Base-by-base conservation (phyloP, 2,797 vertebrate genomes). In the Pyrocephalus nanus region DNA sequence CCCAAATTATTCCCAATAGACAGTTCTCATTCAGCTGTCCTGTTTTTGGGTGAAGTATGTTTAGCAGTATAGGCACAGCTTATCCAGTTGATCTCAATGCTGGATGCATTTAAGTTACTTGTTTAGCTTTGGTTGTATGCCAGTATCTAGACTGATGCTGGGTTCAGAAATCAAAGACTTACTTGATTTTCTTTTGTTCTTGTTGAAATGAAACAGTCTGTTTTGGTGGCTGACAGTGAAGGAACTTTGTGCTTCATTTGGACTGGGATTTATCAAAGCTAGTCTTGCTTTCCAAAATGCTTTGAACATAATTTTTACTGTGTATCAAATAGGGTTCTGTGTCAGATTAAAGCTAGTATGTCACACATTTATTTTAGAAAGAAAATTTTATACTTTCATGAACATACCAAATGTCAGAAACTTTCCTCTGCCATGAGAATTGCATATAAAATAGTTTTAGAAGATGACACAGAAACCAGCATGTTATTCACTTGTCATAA, bases 321-420 rank as follows among this genome's bases (percentile, higher is more conserved):
- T 70, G 47, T 72, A 66, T 58, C 8, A 11, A 60, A 26, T 54
- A 69, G 51, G 8, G n/a, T 83, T 88, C 53, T 71, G 5, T 90
- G 47, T 86, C 90, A 95, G 54, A 81, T 90, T 92, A 90, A 78
- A 86, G 65, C 21, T 92, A 29, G 18, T 75, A 64, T 90, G 54
- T 90, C 88, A 62, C 66, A 73, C 55, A 86, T 81, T 70, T 93
- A 36, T 74, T 92, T 93, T 91, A 77, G 88, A 93, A 90, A 55
- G 47, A 92, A 90, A 48, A 72, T 43, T 25, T 91, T 73, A 51
- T 89, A 26, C 54, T 90, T 77, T 22, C n/a, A 47, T 58, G 34
- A 93, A 65, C 36, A 45, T 62, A 88, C 34, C 29, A 91, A 86
- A 65, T 86, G 72, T 80, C 53, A 93, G 53, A 90, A 77, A 58